Base-by-base conservation (phyloP, 2,888 invertebrate genomes). In the Xestia sexstrigata region DNA sequence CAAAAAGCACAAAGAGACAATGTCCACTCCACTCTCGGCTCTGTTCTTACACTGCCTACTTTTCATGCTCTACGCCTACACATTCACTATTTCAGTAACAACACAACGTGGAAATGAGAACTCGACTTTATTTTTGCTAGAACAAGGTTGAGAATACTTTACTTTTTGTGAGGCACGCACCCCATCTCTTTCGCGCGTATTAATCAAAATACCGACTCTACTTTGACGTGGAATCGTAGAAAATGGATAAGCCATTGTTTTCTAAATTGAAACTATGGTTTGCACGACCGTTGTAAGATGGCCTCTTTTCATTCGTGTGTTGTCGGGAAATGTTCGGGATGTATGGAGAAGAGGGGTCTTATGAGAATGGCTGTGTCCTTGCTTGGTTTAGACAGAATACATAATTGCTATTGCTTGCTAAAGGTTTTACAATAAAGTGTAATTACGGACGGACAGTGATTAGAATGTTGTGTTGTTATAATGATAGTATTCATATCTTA, bases 191-290 rank as follows among this genome's bases (percentile, higher is more conserved):
- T 96, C 95, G 91, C 95, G 94, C 96, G 94, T 95, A 96, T 96
- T 96, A 96, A 96, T 96, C 96, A 96, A 96, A 96, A 96, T 96
- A 95, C 94, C 92, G 94, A 95, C 95, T 95, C 95, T 94, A 95
- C 95, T 96, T 96, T 96, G 96, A 96, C 96, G 95, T 95, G 92
- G 96, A 96, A 94, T 95, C 94, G 94, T 93, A 94, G 96, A 94
- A 95, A 96, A 96, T 96, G 96, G 96, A 96, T 96, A 96, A 95
- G 96, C 95, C 93, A 96, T 96, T 96, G 96, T 96, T 95, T 95
- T 92, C 94, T 94, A 96, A 96, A 96, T 96, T 96, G 96, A 96
- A 96, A 96, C 95, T 95, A 95, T 95, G 93, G 95, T 93, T 87
- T 94, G 93, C 90, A 90, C 91, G 91, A 83, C 95, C 93, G 91